These are phyloP conservation scores for Phodopus roborovskii DNA, from an alignment of 2,113 vertebrate species.

Conservation along the genomic window DNA sequence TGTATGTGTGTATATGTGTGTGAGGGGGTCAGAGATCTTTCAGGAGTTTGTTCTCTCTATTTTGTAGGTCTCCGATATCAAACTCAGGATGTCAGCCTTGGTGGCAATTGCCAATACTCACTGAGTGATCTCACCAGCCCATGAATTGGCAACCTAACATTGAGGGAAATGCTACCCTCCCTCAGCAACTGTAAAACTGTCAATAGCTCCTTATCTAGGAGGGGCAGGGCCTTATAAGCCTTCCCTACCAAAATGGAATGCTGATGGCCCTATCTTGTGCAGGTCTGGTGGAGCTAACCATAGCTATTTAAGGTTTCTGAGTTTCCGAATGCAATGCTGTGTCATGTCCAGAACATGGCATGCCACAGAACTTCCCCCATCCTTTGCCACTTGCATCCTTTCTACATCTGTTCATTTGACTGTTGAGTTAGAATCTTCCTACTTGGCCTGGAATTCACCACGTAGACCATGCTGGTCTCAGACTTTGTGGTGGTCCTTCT, in stretches of 20 bases:
- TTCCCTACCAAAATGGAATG: not conserved
- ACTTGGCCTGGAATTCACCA: not conserved
- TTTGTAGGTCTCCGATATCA: not conserved
- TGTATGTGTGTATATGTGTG: not conserved
- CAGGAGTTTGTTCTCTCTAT: not conserved
- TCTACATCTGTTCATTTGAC: not conserved
- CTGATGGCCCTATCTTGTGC: not conserved
- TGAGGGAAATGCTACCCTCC: too few species aligned
- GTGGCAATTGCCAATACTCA: not conserved
- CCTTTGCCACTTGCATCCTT: not conserved
- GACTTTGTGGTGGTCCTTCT: not conserved
- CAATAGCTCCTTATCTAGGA: not conserved
- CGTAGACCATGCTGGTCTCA: not conserved
- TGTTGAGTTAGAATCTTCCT: not conserved
- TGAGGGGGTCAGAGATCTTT: not conserved
- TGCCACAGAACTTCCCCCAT: not conserved
- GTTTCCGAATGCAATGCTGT: not conserved
- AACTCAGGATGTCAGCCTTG: not conserved
- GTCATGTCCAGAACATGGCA: not conserved
- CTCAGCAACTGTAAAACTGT: too few species aligned
- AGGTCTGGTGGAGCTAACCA: not conserved
- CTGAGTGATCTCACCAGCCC: not conserved
- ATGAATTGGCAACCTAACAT: not conserved
- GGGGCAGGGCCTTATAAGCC: not conserved
- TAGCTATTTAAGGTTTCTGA: not conserved